A percentile compares a stretch with the other conserved stretches of the same genome.
These are phyloP conservation scores for Pammene aurita DNA, from an alignment of 2,888 invertebrate genomes.

Conservation along the genomic window DNA sequence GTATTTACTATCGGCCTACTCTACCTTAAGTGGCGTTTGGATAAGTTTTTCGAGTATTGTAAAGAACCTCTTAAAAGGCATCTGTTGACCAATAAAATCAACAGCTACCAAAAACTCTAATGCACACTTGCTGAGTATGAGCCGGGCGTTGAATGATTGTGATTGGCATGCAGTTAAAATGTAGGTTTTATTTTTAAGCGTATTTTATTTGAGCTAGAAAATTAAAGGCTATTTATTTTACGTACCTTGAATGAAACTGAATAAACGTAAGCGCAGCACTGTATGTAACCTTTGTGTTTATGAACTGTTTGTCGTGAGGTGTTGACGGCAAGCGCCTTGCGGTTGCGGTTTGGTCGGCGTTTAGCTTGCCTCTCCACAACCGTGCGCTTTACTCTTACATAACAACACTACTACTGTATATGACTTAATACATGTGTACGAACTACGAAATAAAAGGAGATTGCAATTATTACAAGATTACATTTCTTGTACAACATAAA, in stretches of 20 bases:
- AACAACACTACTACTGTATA: conserved; percentile 5
- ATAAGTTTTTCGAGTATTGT: conserved; percentile 51
- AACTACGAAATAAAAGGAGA: background rate
- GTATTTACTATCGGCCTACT: conserved; percentile 52
- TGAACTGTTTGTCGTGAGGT: conserved; percentile 21
- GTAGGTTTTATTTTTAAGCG: background rate
- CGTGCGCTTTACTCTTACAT: conserved; percentile 36
- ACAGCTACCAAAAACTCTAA: conserved; percentile 41
- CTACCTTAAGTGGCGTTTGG: conserved; percentile 48
- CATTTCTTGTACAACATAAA: conserved; percentile 1
- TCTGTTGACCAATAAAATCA: conserved; percentile 45
- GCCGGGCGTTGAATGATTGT: conserved; percentile 4
- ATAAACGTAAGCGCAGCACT: conserved; percentile 1
- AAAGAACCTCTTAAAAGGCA: conserved; percentile 49
- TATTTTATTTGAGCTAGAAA: background rate
- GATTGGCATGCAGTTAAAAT: conserved; percentile 3
- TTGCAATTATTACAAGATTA: conserved; percentile 4
- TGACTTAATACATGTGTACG: conserved; percentile 14
- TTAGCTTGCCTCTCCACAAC: conserved; percentile 37
- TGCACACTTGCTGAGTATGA: conserved; percentile 11
- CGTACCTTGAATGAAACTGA: conserved; percentile 18
- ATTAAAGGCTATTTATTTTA: background rate
- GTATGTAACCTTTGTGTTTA: conserved; percentile 21
- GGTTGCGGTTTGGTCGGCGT: conserved; percentile 40
- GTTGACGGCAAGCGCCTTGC: conserved; percentile 39